These are phyloP conservation scores for Malacoctenus gilli DNA, from an alignment of 2,797 vertebrate genomes.

Conservation along the genomic window DNA sequence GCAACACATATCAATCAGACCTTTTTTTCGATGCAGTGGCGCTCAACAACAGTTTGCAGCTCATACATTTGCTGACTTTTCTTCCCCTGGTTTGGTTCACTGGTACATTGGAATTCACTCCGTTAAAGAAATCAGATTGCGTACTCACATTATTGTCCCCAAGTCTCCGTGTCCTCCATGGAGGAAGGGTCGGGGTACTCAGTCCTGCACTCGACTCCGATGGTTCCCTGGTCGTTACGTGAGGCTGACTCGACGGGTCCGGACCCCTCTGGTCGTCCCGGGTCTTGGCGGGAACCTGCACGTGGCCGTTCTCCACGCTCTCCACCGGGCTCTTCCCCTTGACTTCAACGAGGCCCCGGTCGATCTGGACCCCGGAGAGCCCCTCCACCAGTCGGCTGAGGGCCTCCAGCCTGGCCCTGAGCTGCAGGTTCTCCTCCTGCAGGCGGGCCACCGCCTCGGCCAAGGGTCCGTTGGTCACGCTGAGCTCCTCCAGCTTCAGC, in stretches of 20 bases:
- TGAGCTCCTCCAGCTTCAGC: conserved; percentile 85
- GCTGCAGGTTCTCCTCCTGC: conserved; percentile 88
- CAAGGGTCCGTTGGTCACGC: conserved; percentile 81
- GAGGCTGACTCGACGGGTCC: conserved; percentile 10
- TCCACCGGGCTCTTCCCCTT: conserved; percentile 5
- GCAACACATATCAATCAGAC: too few relatives aligned
- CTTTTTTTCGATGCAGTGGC: too few relatives aligned
- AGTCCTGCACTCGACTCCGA: neutral
- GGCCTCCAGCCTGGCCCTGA: conserved; percentile 84
- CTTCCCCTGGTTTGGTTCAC: too few relatives aligned
- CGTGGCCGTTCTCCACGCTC: conserved; percentile 34
- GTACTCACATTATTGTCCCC: conserved; percentile 68
- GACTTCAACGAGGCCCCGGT: conserved; percentile 16
- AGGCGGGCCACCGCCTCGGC: conserved; percentile 83
- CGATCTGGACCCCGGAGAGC: conserved; percentile 64
- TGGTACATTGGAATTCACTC: too few relatives aligned
- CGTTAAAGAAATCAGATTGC: too few relatives aligned
- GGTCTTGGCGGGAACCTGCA: conserved; percentile 13
- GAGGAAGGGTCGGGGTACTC: conserved; percentile 29
- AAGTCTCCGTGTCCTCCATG: conserved; percentile 66
- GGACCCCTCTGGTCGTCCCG: conserved; percentile 20
- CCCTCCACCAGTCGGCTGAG: conserved; percentile 85
- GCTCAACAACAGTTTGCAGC: too few relatives aligned
- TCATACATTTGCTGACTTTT: too few relatives aligned
- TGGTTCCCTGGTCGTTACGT: conserved; percentile 8